A percentile compares a stretch with the other conserved stretches of the same genome.
Conservation (phyloP, 2,888 invertebrate genomes). For the Synergus laeviventris region DNA sequence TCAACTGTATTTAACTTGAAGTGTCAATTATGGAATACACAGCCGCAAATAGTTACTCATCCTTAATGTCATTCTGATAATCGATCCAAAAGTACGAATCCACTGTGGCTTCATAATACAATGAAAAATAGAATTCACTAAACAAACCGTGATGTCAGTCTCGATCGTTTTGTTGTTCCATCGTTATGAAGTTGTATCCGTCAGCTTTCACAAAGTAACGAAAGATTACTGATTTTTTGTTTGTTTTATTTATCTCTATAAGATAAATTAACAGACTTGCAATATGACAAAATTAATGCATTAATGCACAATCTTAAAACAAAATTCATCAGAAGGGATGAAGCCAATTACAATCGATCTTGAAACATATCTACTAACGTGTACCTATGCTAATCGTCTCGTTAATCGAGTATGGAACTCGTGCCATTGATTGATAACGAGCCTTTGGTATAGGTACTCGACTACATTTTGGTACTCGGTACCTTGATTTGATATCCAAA, state of each 20-base stretch:
- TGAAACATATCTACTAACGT: slow-evolving; percentile 41
- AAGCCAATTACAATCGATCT: slow-evolving; percentile 41
- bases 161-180: slow-evolving; percentile 10
- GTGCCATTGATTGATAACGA: slow-evolving; percentile 53
- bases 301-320: too few relatives aligned
- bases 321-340: background rate
- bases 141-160: slow-evolving; percentile 1
- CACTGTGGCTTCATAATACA: background rate
- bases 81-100: slow-evolving; percentile 1
- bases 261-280: background rate
- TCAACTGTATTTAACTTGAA: slow-evolving; percentile 28
- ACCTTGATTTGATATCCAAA: slow-evolving; percentile 51
- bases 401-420: slow-evolving; percentile 52
- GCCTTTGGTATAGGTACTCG: slow-evolving; percentile 45
- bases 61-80: slow-evolving; percentile 22
- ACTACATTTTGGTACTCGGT: slow-evolving; percentile 46
- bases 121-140: slow-evolving; percentile 29
- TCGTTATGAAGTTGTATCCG: slow-evolving; percentile 23
- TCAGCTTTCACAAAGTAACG: too few relatives aligned
- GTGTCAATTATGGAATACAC: slow-evolving; percentile 22
- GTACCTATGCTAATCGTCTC: slow-evolving; percentile 49
- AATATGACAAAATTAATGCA: too few relatives aligned
- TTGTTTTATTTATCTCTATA: background rate
- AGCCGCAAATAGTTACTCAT: slow-evolving; percentile 25
- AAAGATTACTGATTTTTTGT: too few relatives aligned